These are phyloP conservation scores for Corapipo altera DNA, from an alignment of 2,113 vertebrate species.

Conservation along the genomic window DNA sequence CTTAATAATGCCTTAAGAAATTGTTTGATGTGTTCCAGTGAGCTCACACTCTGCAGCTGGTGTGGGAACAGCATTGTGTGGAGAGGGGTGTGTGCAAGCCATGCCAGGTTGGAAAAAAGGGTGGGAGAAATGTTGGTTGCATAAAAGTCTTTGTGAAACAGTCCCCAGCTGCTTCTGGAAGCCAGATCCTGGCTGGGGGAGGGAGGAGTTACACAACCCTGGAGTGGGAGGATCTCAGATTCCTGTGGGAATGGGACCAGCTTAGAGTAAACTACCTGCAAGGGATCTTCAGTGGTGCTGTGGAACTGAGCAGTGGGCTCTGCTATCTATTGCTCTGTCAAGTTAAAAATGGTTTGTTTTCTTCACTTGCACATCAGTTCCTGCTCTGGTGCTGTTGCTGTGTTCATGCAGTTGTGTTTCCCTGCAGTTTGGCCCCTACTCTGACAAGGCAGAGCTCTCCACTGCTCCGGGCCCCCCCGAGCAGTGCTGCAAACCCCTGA, in stretches of 20 bases:
- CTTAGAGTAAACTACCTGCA: background rate
- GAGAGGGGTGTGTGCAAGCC: background rate
- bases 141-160: background rate
- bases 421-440: slow-evolving; percentile 75
- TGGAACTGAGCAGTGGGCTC: background rate
- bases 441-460: slow-evolving; percentile 68
- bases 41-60: background rate
- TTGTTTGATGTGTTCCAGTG: background rate
- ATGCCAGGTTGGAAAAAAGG: background rate
- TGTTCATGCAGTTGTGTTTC: background rate
- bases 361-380: background rate
- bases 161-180: background rate
- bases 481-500: slow-evolving; percentile 70
- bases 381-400: background rate
- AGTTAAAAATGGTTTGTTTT: background rate
- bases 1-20: background rate
- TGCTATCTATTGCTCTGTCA: background rate
- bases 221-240: background rate
- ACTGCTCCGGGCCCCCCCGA: slow-evolving; percentile 76
- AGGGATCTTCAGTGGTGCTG: background rate
- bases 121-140: background rate
- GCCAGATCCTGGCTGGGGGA: background rate
- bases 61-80: background rate
- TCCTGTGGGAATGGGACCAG: background rate
- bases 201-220: background rate